A percentile compares a stretch with the other conserved stretches of the same genome.
phyloP scores from a whole-genome alignment of 1,140 invertebrate genomes.

The Heliconius himera region DNA sequence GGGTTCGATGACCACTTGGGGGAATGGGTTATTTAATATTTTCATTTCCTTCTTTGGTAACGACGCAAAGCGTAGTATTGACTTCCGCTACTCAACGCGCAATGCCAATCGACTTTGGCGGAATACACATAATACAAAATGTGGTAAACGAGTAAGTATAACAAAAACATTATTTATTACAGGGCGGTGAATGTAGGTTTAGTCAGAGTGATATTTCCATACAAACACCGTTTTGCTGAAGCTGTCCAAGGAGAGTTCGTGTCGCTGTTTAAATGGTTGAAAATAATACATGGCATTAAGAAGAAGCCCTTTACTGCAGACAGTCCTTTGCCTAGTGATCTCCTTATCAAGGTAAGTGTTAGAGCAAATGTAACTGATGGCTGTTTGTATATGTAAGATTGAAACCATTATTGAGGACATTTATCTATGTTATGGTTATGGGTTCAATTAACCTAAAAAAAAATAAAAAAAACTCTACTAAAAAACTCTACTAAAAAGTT shows the following conservation, averaged over 20 bases:
- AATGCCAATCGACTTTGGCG: too few species aligned
- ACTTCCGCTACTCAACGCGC: too few species aligned
- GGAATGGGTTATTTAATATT: too few species aligned
- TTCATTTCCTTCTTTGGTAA: too few species aligned
- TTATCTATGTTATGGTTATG: too few species aligned
- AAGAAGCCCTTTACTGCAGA: conserved; percentile 86
- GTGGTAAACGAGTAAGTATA: neutral
- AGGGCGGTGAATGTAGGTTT: conserved; percentile 85
- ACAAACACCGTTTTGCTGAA: conserved; percentile 96
- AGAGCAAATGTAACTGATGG: neutral
- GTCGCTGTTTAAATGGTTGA: conserved; percentile 96
- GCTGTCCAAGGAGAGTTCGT: conserved; percentile 96
- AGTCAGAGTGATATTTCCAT: conserved; percentile 92
- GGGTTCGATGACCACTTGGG: too few species aligned
- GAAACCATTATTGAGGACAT: too few species aligned
- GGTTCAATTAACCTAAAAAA: too few species aligned
- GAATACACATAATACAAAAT: neutral
- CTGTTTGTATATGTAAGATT: too few species aligned
- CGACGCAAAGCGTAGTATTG: too few species aligned
- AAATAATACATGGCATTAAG: conserved; percentile 88
- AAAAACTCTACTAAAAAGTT: too few species aligned
- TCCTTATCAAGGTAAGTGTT: conserved; percentile 89
- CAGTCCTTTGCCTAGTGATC: conserved; percentile 90
- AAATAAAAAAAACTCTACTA: too few species aligned
- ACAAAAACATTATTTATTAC: conserved; percentile 33